Conservation (phyloP, 2,888 invertebrate genomes). For the Camponotus fellah region DNA sequence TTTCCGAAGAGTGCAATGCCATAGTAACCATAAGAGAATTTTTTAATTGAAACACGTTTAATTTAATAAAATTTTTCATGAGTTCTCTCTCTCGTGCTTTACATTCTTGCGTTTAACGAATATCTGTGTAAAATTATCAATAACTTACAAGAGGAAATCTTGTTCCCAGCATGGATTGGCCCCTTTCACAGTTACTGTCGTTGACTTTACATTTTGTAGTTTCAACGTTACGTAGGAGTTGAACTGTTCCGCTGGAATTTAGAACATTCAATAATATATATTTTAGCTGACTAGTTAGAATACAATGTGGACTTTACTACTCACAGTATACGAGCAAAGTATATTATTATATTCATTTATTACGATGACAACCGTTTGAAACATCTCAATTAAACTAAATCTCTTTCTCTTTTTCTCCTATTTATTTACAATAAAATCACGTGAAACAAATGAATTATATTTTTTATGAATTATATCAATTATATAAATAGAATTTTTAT, state of each 20-base stretch:
- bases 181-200: conserved; percentile 98
- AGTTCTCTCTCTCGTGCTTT: background rate
- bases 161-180: conserved; percentile 99
- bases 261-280: conserved; percentile 44
- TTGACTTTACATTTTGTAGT: conserved; percentile 99
- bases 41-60: conserved; percentile 21
- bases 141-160: conserved; percentile 99
- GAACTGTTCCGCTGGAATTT: conserved; percentile 93
- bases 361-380: background rate
- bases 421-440: background rate
- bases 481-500: background rate
- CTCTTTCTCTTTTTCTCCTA: too few relatives aligned
- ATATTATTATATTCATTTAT: background rate
- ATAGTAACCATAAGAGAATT: conserved; percentile 41
- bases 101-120: background rate
- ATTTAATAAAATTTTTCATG: background rate
- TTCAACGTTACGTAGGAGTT: conserved; percentile 99
- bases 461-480: background rate
- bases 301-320: background rate
- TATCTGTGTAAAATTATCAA: background rate
- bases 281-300: conserved; percentile 3
- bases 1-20: conserved; percentile 5
- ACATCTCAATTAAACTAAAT: background rate
- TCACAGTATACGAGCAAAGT: conserved; percentile 29
- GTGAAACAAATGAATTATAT: background rate